Conservation (phyloP, 2,888 invertebrate genomes). For the Amphimallon solstitiale region DNA sequence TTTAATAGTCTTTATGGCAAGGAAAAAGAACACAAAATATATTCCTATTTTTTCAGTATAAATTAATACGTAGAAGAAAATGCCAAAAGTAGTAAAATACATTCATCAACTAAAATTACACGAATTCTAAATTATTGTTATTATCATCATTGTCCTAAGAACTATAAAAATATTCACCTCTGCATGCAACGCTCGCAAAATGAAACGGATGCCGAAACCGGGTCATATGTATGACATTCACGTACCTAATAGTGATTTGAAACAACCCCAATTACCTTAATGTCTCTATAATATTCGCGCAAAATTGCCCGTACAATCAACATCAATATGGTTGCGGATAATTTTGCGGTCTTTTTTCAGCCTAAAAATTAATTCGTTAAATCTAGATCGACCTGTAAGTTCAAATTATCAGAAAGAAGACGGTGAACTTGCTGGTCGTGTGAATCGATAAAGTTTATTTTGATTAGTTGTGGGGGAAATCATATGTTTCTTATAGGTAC, state of each 20-base stretch:
- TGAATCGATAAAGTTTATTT: too few relatives aligned
- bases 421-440: too few relatives aligned
- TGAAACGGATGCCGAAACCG: constrained; percentile 35
- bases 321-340: constrained; percentile 33
- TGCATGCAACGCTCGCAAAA: constrained; percentile 17
- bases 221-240: constrained; percentile 45
- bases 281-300: constrained; percentile 46
- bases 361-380: constrained; percentile 31
- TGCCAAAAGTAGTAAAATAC: not conserved
- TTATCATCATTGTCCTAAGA: constrained; percentile 9
- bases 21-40: too few relatives aligned
- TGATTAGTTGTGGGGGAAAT: too few relatives aligned
- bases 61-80: too few relatives aligned
- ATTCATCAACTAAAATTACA: constrained; percentile 1
- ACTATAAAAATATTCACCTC: constrained; percentile 8
- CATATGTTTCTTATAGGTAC: too few relatives aligned
- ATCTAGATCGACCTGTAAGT: constrained; percentile 14
- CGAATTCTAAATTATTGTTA: constrained; percentile 12
- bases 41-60: too few relatives aligned
- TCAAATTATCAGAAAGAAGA: not conserved
- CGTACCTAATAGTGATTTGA: constrained; percentile 46
- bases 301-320: constrained; percentile 37
- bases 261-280: constrained; percentile 47
- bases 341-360: constrained; percentile 26
- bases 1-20: too few relatives aligned